These are phyloP conservation scores for Hydractinia symbiolongicarpus DNA, from an alignment of 30 jellyfish, hydroid and myxozoan species.

Conservation along the genomic window DNA sequence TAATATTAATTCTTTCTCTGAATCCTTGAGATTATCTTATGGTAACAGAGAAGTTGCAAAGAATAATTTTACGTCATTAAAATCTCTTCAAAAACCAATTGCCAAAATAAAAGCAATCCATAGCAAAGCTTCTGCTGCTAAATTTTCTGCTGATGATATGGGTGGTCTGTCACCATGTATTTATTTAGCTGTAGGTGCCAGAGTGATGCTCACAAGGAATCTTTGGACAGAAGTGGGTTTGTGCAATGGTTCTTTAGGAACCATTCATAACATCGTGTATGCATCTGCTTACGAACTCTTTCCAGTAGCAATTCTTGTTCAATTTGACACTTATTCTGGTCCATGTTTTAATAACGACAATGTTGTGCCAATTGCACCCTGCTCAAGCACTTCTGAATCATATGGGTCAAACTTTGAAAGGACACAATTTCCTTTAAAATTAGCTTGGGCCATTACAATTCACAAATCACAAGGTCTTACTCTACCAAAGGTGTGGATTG, in stretches of 20 bases:
- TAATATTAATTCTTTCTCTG: background rate
- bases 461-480: slow-evolving; percentile 79
- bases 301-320: slow-evolving; percentile 40
- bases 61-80: slow-evolving; percentile 11
- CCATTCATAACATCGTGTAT: slow-evolving; percentile 31
- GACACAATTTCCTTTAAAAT: slow-evolving; percentile 45
- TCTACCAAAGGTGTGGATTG: slow-evolving; percentile 44
- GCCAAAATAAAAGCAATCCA: slow-evolving; percentile 42
- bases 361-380: slow-evolving; percentile 37
- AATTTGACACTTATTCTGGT: slow-evolving; percentile 18
- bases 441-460: slow-evolving; percentile 74
- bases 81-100: slow-evolving; percentile 21
- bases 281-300: slow-evolving; percentile 22
- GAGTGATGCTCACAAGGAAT: slow-evolving; percentile 43
- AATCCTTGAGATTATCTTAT: slow-evolving; percentile 5
- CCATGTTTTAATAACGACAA: background rate
- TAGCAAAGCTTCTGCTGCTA: slow-evolving; percentile 17
- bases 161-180: slow-evolving; percentile 41
- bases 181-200: slow-evolving; percentile 25
- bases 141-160: slow-evolving; percentile 43
- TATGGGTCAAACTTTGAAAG: slow-evolving; percentile 28
- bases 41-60: slow-evolving; percentile 27
- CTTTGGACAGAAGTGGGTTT: slow-evolving; percentile 57
- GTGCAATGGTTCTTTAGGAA: slow-evolving; percentile 52
- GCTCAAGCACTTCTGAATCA: slow-evolving; percentile 19